Base-by-base conservation (phyloP, 2,888 invertebrate genomes). In the Patella pellucida region DNA sequence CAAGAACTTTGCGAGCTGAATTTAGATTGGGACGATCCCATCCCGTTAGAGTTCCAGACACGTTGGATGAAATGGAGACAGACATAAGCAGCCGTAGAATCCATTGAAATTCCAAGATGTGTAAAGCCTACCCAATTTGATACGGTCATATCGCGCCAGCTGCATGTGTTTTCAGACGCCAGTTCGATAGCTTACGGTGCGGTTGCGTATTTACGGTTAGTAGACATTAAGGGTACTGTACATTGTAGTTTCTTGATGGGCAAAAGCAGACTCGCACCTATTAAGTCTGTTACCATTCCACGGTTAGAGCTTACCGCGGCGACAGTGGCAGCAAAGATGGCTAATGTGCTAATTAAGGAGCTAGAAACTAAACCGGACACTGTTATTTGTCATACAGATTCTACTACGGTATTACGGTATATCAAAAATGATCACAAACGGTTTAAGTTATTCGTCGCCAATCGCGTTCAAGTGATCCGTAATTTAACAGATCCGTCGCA, bases 81-180 rank as follows among this genome's bases (percentile, higher is more conserved):
- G 3, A 51, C 51, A 68, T 16, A 52, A 31, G 11, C 12, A n/a
- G 5, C 23, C 5, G 9, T 73, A 9, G 67, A 68, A 15, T 11
- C 15, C 1, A 3, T 62, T 62, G 11, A 19, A 23, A 74, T 80
- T 16, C 52, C 70, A 14, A 31, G 80, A 71, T 77, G 77, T 68
- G 41, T 68, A 16, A 72, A 78, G 23, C 73, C 76, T 19, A 15
- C n/a, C 23, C 31, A 76, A 14, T 77, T 78, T 71, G 75, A 71
- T n/a, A n/a, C 69, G 2, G 31, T 73, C 1, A 19, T 31, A 3
- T 51, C 73, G 11, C 74, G 74, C 50, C 69, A 79, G 56, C 23
- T 79, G 4, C 77, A 80, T 73, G n/a, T 50, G 15, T 76, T 80
- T 69, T 72, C 76, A 12, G 80, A 80, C 68, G 78, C 78, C 3